Evolutionary conservation across 2,113 vertebrate genomes (phyloP), one percentile per base, ranked within the genome.

Genomic region (Mionectes macconnelli): DNA sequence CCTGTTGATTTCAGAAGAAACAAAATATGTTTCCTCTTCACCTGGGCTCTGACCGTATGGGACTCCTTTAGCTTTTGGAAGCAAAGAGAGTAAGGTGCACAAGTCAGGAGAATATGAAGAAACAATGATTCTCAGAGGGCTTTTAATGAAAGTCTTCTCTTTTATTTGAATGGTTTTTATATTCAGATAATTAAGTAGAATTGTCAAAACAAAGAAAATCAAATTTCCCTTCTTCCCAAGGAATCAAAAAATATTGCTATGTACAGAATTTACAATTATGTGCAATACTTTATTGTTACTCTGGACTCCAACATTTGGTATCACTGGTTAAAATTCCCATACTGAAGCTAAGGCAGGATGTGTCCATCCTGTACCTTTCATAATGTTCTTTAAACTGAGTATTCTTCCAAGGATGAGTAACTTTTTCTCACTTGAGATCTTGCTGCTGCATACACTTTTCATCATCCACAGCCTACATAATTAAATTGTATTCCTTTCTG

Each of bases 231-330:
- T 89, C 76, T 94, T 60, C 91, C 94, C 60, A 5, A 92, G 68
- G 64, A 93, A 92, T 90, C 83, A 1, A 9, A 83, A 93, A 91
- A 70, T 25, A 10, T 73, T 30, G 8, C 53, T 96, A 93, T 96
- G 68, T 96, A 95, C 96, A 96, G 75, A 80, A 96, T 95, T 96
- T 96, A 94, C 94, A 96, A 17, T 85, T 91, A 83, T 96, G 84
- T 70, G 90, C 82, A 90, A 63, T 55, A 64, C 35, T 28, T 86
- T 45, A 50, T 60, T 85, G 52, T 94, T 70, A 70, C 42, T 83
- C 67, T 59, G 37, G 53, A 81, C 73, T 93, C 85, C 52, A 90
- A 50, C 68, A 66, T 56, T 44, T 82, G 30, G 2, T 74, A 73
- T 37, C 42, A 31, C 17, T 0, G 2, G 33, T 90, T 37, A 83